Base-by-base conservation (phyloP, 2,888 invertebrate species). In the Elysia crispata region DNA sequence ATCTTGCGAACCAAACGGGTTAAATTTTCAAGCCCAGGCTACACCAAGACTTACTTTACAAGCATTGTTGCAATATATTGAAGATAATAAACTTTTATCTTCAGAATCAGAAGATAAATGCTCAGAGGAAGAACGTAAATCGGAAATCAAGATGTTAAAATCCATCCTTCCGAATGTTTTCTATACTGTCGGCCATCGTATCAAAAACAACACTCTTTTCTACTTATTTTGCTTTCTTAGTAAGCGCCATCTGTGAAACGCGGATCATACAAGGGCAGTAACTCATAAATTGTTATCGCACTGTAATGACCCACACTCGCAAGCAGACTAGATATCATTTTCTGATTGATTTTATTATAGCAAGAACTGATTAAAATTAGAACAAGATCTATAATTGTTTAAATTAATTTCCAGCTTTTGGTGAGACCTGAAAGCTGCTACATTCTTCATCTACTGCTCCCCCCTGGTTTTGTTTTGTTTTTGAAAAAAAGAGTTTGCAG, bases 181-280 rank as follows among this genome's bases (percentile, higher is more conserved):
- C n/a, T 64, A 73, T 64, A 28, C 18, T 33, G 50, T 73, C 72
- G 54, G 49, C 74, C 73, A 74, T 79, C 66, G 79, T 74, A 79
- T 50, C 73, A 66, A 79, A 73, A 79, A 79, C 79, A 54, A 6
- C 20, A 54, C 66, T 31, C 73, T 64, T 41, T 67, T 74, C 41
- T 41, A 41, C 41, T 41, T 41, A 41, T 41, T 41, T 41, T 41
- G 41, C 41, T 41, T 41, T 41, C 41, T 41, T 41, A 41, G 57
- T 57, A 30, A 79, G 79, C 79, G 79, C 73, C 79, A 79, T 79
- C 79, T 79, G 67, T 54, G 74, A 74, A 78, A 74, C 79, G 79
- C 79, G 73, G 73, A 72, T 73, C 15, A 31, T 23, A 0, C 18
- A 73, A 73, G 78, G 73, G 73, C 60, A 31, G 70, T 70, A 31